These are phyloP conservation scores for Drosophila meridionalis DNA, from an alignment of 2,888 invertebrate genomes.

Conservation along the genomic window DNA sequence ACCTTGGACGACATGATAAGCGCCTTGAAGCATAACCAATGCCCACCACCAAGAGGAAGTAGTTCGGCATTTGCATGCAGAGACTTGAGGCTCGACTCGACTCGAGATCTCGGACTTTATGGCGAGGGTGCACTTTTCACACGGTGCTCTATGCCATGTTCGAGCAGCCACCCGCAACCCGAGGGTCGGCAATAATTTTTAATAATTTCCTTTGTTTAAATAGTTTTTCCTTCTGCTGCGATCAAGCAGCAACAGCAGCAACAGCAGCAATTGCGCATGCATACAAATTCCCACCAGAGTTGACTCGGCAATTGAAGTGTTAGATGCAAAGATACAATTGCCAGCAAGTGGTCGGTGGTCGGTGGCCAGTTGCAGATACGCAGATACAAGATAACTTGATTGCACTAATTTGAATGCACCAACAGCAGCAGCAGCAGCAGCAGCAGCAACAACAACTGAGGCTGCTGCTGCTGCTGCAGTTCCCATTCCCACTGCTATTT, in stretches of 20 bases:
- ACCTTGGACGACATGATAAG: conserved; percentile 48
- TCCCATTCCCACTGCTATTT: conserved; percentile 71
- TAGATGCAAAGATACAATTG: conserved; percentile 78
- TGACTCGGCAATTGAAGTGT: conserved; percentile 68
- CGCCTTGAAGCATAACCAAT: conserved; percentile 69
- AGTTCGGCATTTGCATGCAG: conserved; percentile 52
- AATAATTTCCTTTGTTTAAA: conserved; percentile 82
- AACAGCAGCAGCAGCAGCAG: conserved; percentile 20
- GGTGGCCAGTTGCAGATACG: conserved; percentile 48
- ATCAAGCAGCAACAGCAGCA: conserved; percentile 4
- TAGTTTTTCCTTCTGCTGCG: conserved; percentile 73
- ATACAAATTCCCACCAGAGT: conserved; percentile 73
- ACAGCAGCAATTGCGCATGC: conserved; percentile 53
- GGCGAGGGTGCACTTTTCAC: conserved; percentile 72
- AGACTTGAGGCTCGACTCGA: conserved; percentile 10
- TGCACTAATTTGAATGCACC: conserved; percentile 78
- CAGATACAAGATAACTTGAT: conserved; percentile 79
- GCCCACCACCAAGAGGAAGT: conserved; percentile 60
- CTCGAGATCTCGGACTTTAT: conserved; percentile 17
- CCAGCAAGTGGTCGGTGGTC: conserved; percentile 58
- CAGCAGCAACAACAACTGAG: conserved; percentile 3
- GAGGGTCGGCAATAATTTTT: conserved; percentile 76
- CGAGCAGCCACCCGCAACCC: conserved; percentile 31
- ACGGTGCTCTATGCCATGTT: conserved; percentile 53
- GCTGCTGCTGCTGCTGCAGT: conserved; percentile 27